A percentile compares a stretch with the other conserved stretches of the same genome.
Conservation (phyloP, 2,888 invertebrate species). For the Meiosimyza decipiens region DNA sequence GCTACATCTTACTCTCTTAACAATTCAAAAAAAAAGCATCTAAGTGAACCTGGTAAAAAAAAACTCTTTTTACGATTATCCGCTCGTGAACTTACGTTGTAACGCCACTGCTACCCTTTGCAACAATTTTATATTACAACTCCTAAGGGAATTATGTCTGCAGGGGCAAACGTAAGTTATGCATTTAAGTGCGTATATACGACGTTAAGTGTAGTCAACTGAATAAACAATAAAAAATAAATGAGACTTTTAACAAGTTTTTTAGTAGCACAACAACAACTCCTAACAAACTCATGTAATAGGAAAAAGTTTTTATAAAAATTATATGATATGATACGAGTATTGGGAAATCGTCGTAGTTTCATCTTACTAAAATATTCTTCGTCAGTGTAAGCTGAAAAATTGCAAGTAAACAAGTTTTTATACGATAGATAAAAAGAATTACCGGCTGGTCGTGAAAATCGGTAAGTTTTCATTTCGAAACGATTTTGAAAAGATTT, state of each 20-base stretch:
- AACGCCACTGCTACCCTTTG: neutral
- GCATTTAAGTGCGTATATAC: neutral
- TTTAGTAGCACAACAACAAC: neutral
- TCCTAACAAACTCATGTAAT: too few relatives aligned
- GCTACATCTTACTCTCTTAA: constrained; percentile 1
- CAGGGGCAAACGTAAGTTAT: neutral
- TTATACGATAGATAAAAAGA: too few relatives aligned
- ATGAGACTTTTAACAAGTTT: constrained; percentile 4
- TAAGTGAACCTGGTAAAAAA: constrained; percentile 6
- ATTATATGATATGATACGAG: too few relatives aligned
- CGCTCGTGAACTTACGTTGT: constrained; percentile 1
- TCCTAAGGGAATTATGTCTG: neutral
- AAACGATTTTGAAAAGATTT: too few relatives aligned
- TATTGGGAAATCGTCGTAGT: too few relatives aligned
- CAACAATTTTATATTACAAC: neutral
- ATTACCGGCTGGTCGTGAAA: too few relatives aligned
- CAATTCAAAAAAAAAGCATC: neutral
- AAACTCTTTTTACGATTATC: constrained; percentile 1
- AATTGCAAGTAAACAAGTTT: too few relatives aligned
- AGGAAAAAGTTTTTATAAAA: too few relatives aligned
- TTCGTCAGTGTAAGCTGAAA: too few relatives aligned
- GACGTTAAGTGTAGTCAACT: constrained; percentile 7
- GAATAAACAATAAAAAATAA: constrained; percentile 7
- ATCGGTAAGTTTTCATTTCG: too few relatives aligned
- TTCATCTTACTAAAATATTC: too few relatives aligned